phyloP scores from a whole-genome alignment of 2,113 vertebrate genomes.

The Antechinus flavipes region DNA sequence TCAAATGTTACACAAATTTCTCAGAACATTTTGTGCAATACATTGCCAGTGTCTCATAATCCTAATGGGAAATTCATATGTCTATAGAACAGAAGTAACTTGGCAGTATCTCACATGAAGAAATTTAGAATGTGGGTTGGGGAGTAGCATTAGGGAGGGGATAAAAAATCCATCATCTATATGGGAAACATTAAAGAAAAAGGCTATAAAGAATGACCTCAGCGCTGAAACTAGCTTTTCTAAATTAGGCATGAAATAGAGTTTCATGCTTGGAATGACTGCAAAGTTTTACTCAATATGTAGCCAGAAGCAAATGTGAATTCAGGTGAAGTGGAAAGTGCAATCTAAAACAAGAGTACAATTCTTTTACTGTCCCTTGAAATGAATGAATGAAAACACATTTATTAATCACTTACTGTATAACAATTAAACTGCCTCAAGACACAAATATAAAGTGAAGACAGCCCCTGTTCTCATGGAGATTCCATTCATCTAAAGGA shows the following conservation, averaged over 20 bases:
- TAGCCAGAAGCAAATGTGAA: conserved; percentile 57
- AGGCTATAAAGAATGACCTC: not conserved
- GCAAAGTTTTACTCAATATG: conserved; percentile 35
- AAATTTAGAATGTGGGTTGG: conserved; percentile 39
- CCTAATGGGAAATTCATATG: not conserved
- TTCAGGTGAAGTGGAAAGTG: not conserved
- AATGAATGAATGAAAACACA: not conserved
- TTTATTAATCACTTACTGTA: not conserved
- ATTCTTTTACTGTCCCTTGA: not conserved
- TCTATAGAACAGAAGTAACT: not conserved
- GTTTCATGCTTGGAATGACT: conserved; percentile 62
- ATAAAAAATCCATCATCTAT: not conserved
- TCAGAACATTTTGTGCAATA: not conserved
- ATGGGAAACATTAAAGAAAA: not conserved
- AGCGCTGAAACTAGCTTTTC: conserved; percentile 48
- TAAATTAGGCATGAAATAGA: conserved; percentile 68
- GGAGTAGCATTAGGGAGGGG: conserved; percentile 17
- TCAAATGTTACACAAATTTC: not conserved
- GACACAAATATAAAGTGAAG: not conserved
- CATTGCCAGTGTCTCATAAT: not conserved
- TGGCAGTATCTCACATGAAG: not conserved
- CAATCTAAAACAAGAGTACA: not conserved
- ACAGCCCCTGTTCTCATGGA: not conserved
- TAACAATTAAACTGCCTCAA: not conserved
- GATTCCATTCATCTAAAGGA: not conserved